Conservation (phyloP, 2,113 vertebrate genomes). For the Rutilus rutilus region DNA sequence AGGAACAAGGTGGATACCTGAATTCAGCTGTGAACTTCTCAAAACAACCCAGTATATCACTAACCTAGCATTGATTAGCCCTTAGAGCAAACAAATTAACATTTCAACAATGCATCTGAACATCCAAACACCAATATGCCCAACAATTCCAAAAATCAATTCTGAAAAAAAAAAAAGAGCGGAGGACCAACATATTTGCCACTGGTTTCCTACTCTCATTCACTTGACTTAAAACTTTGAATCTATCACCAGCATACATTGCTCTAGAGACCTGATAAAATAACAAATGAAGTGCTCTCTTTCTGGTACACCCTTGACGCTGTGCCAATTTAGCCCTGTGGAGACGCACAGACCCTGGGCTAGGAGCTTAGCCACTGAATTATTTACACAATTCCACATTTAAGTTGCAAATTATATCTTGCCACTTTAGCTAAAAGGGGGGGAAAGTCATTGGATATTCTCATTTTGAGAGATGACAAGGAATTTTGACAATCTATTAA, state of each 20-base stretch:
- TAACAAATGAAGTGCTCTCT: conserved; percentile 32
- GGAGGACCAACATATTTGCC: conserved; percentile 9
- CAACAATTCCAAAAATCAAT: background rate
- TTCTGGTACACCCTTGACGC: conserved; percentile 39
- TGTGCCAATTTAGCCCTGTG: conserved; percentile 44
- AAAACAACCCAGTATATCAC: background rate
- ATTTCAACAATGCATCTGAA: background rate
- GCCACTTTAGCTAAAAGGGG: conserved; percentile 19
- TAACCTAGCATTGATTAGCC: background rate
- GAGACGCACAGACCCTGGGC: conserved; percentile 36
- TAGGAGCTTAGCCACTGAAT: conserved; percentile 54
- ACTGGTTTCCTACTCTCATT: background rate
- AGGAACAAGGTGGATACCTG: no score
- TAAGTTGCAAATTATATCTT: conserved; percentile 54
- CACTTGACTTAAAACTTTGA: conserved; percentile 54
- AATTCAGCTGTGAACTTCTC: background rate
- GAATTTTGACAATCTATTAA: background rate
- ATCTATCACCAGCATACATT: conserved; percentile 28
- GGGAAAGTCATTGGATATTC: conserved; percentile 1
- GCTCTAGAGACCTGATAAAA: conserved; percentile 36
- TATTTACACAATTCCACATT: conserved; percentile 57
- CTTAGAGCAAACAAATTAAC: background rate
- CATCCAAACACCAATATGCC: background rate
- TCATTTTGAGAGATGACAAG: background rate
- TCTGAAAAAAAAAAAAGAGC: background rate